phyloP scores from a whole-genome alignment of 1,140 invertebrate genomes.

The Drosophila santomea region DNA sequence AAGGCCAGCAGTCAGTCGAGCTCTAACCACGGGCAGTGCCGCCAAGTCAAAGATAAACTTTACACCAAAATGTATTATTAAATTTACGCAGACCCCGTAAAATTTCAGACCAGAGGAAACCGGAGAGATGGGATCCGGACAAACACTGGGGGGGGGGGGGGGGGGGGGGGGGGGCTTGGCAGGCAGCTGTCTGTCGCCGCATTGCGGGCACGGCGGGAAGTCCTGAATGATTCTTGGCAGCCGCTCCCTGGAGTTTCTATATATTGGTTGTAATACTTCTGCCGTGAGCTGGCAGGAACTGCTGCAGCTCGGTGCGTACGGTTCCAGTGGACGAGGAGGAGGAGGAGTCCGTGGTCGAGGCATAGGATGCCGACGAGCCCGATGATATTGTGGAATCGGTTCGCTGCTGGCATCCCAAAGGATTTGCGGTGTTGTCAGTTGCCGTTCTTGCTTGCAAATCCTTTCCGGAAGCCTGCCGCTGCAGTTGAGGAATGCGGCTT shows the following conservation, averaged over 20 bases:
- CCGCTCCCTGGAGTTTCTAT: conserved; percentile 27
- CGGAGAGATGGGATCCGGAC: conserved; percentile 18
- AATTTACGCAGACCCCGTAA: conserved; percentile 60
- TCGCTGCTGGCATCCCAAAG: conserved; percentile 40
- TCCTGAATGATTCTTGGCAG: conserved; percentile 25
- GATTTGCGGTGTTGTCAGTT: conserved; percentile 21
- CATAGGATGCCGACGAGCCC: conserved; percentile 58
- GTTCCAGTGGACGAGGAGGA: conserved; percentile 81
- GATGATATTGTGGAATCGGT: conserved; percentile 65
- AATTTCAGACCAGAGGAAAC: conserved; percentile 31
- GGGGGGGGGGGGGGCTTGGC: conserved; percentile 48
- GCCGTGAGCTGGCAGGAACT: conserved; percentile 51
- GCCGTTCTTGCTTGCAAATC: conserved; percentile 35
- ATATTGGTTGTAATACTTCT: conserved; percentile 70
- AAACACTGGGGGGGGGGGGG: conserved; percentile 39
- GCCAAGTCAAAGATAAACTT: conserved; percentile 70
- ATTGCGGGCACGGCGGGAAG: conserved; percentile 53
- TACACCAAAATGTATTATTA: conserved; percentile 73
- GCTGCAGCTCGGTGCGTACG: conserved; percentile 80
- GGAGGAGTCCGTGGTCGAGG: conserved; percentile 44
- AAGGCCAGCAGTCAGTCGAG: conserved; percentile 21
- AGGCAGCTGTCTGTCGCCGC: conserved; percentile 45
- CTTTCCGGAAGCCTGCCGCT: conserved; percentile 62
- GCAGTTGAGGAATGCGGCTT: conserved; percentile 71
- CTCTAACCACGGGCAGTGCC: conserved; percentile 19